Conservation (phyloP, 37 sponge, comb jelly and placozoan species). For the Chondrosia reniformis region DNA sequence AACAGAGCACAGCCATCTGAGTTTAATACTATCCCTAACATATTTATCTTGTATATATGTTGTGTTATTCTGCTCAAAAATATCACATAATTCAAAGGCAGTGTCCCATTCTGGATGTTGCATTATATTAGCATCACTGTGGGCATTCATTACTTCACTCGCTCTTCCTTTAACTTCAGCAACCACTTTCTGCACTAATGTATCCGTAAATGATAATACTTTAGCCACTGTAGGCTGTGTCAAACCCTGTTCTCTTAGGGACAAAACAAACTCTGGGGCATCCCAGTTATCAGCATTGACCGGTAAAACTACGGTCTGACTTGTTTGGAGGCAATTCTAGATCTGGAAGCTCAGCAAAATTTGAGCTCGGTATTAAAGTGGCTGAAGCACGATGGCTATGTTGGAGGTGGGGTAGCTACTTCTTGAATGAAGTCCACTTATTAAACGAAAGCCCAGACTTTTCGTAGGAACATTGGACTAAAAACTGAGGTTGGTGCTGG, state of each 20-base stretch:
- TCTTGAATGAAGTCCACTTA: not conserved
- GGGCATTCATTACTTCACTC: not conserved
- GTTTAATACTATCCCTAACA: too few relatives aligned
- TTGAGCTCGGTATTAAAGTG: too few relatives aligned
- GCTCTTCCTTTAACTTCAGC: not conserved
- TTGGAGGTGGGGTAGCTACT: not conserved
- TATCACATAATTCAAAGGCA: not conserved
- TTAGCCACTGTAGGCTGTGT: not conserved
- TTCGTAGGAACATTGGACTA: not conserved
- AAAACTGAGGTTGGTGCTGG: not conserved
- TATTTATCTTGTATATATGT: not conserved
- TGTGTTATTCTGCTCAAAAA: not conserved
- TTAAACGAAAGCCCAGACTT: not conserved
- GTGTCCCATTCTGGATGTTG: not conserved
- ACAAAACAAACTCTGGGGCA: not conserved
- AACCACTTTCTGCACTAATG: not conserved
- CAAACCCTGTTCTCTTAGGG: not conserved
- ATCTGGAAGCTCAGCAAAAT: too few relatives aligned
- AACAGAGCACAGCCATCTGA: too few relatives aligned
- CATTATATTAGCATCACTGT: not conserved
- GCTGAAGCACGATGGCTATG: not conserved
- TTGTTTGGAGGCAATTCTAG: too few relatives aligned
- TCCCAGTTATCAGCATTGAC: not conserved
- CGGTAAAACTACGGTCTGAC: too few relatives aligned
- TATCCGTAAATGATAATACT: not conserved